Percentiles rank a stretch among this genome's conserved stretches.
These are phyloP conservation scores for Sakesphorus luctuosus DNA, from an alignment of 2,113 vertebrate species.

Conservation along the genomic window DNA sequence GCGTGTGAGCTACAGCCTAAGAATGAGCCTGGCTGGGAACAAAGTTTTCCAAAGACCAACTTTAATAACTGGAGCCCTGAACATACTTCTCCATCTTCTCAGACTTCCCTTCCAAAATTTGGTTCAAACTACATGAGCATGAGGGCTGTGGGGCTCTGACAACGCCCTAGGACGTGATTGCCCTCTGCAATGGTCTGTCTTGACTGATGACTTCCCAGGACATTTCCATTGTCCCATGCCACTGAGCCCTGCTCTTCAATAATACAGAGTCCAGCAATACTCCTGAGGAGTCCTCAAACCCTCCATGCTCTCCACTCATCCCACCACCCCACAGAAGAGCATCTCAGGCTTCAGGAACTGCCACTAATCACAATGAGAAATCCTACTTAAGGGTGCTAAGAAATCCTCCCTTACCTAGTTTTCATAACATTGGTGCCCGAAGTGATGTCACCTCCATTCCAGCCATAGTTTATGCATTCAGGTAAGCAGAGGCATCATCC, in stretches of 20 bases:
- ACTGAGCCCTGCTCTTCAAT: background rate
- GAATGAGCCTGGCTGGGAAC: background rate
- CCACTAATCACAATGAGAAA: background rate
- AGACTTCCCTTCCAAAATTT: background rate
- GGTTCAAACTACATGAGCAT: background rate
- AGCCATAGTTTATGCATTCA: background rate
- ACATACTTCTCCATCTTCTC: background rate
- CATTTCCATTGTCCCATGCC: background rate
- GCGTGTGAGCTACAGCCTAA: background rate
- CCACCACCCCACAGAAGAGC: background rate
- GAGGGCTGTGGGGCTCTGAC: background rate
- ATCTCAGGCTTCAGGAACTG: background rate
- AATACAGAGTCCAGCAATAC: background rate
- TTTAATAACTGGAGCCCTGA: background rate
- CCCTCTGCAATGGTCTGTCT: background rate
- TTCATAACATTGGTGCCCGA: background rate
- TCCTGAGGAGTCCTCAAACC: background rate
- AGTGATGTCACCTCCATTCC: background rate
- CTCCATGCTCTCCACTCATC: background rate
- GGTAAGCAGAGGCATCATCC: background rate
- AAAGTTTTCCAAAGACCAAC: background rate
- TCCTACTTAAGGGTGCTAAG: background rate
- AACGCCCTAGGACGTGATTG: background rate
- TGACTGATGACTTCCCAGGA: background rate
- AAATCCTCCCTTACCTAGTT: background rate